Base-by-base conservation (phyloP, 2,797 vertebrate species). In the Apodemus agrarius region DNA sequence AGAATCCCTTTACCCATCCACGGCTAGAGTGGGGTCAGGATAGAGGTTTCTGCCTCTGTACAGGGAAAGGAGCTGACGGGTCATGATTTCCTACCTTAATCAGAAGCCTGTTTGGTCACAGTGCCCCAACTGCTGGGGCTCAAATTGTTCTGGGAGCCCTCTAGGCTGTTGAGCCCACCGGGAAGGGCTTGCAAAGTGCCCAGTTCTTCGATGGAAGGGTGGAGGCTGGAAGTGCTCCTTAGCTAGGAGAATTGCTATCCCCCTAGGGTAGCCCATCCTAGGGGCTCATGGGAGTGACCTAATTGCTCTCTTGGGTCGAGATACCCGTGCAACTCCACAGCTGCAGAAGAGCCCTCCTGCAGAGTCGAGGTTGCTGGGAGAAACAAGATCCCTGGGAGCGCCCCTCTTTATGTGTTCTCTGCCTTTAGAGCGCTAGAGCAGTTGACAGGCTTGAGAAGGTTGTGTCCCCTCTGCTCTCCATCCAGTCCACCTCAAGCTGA, bases 271-370 rank as follows among this genome's bases (percentile, higher is more conserved):
- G 82, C 97, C 97, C 95, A 96, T 97, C 95, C 89, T 63, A 92
- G 78, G 95, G 96, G 83, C 96, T 97, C 95, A 96, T 96, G 96
- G 97, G 97, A 97, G 88, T 97, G 96, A 97, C 97, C 97, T 96
- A 97, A 97, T 97, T 97, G 96, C 94, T 97, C 96, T 97, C 95
- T 93, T 46, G 0, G 87, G 97, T 97, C 93, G 91, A 94, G 95
- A 96, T 96, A 93, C 80, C 80, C 80, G 3, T 3, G 81, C 79
- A 89, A 90, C 74, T 96, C 81, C 93, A 75, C 92, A 97, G 97
- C 97, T 97, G 97, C 97, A 97, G 97, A 89, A 81, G 93, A 96
- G 95, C 91, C 91, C 78, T 96, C 94, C 96, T 96, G 94, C 91
- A 93, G 96, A 97, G 96, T 95, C 52, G 83, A 37, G 4, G 87